A percentile compares a stretch with the other conserved stretches of the same genome.
Conservation (phyloP, 37 sponge, comb jelly and placozoan genomes). For the Haliclona indistincta region DNA sequence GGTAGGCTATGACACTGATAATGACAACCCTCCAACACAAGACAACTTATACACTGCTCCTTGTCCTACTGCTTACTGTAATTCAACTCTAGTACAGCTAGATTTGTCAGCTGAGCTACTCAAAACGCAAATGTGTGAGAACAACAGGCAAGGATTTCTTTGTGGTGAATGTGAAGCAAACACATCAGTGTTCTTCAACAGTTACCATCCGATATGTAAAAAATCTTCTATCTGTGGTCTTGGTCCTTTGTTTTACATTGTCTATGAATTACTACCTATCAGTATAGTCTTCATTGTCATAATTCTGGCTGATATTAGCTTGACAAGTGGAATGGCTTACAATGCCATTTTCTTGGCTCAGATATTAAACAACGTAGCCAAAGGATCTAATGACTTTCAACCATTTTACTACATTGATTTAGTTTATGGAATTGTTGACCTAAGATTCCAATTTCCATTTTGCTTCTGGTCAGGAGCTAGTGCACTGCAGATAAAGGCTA, state of each 20-base stretch:
- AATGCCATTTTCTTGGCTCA: conserved; percentile 45
- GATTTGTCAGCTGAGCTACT: too few relatives aligned
- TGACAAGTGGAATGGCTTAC: conserved; percentile 34
- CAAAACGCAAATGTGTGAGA: conserved; percentile 29
- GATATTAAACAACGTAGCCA: conserved; percentile 4
- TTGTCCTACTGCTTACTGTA: too few relatives aligned
- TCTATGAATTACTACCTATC: conserved; percentile 40
- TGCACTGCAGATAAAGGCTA: conserved; percentile 21
- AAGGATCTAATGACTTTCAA: background rate
- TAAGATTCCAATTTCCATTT: conserved; percentile 81
- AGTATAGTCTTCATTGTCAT: conserved; percentile 23
- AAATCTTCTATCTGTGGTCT: conserved; percentile 2
- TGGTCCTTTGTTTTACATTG: conserved; percentile 28
- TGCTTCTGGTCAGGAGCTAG: conserved; percentile 48
- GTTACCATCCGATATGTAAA: conserved; percentile 8
- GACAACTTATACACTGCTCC: conserved; percentile 11
- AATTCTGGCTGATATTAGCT: conserved; percentile 24
- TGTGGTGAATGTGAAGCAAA: conserved; percentile 33
- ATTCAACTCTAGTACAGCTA: too few relatives aligned
- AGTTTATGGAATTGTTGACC: conserved; percentile 55
- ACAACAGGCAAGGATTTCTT: conserved; percentile 14
- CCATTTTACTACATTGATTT: background rate
- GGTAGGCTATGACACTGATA: conserved; percentile 46
- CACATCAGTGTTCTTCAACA: conserved; percentile 30
- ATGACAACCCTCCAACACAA: background rate